phyloP scores from a whole-genome alignment of 2,888 invertebrate genomes.

The Petrolisthes manimaculis region DNA sequence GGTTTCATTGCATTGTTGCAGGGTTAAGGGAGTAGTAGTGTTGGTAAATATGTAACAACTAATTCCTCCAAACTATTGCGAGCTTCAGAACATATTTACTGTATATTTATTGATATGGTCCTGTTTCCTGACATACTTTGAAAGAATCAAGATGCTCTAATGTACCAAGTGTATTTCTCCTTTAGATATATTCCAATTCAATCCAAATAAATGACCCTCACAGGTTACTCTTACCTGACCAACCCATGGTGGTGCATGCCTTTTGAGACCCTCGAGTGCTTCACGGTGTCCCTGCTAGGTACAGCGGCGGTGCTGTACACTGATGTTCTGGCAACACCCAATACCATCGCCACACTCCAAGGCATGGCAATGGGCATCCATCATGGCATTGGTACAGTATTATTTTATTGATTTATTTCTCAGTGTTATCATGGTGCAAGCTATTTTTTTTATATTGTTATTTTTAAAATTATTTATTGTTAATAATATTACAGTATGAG shows the following conservation, averaged over 20 bases:
- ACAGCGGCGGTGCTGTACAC: constrained; percentile 82
- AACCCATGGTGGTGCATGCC: constrained; percentile 52
- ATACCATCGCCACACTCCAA: constrained; percentile 42
- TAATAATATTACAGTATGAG: no score
- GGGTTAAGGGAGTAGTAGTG: no score
- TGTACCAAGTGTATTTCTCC: no score
- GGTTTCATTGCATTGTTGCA: no score
- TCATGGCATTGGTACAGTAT: constrained; percentile 11
- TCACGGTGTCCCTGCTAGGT: constrained; percentile 81
- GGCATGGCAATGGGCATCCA: constrained; percentile 36
- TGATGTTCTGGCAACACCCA: constrained; percentile 75
- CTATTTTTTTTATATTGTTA: not conserved
- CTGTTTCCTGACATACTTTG: no score
- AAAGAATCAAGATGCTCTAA: no score
- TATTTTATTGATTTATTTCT: not conserved
- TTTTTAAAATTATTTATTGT: not conserved
- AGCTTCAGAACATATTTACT: no score
- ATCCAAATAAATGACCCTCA: not conserved
- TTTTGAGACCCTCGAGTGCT: constrained; percentile 45
- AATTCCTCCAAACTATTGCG: no score
- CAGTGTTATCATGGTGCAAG: not conserved
- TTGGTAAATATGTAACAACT: no score
- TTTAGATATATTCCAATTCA: no score
- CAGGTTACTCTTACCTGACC: constrained; percentile 43
- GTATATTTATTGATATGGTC: no score